A percentile compares a stretch with the other conserved stretches of the same genome.
Conservation (phyloP, 1,140 invertebrate species). For the Pseudomyrmex dendroicus region DNA sequence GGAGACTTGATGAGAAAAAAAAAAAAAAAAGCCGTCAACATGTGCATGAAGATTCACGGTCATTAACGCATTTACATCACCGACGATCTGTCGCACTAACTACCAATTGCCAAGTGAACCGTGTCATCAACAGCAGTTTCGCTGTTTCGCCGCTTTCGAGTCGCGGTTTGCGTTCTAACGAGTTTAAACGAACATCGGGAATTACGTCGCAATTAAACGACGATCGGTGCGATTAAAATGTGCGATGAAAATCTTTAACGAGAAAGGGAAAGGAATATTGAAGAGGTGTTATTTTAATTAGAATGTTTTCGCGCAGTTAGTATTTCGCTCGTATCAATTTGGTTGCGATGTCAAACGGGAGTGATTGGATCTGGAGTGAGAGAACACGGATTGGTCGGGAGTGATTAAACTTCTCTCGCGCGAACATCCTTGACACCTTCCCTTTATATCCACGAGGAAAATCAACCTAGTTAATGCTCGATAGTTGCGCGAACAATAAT, state of each 20-base stretch:
- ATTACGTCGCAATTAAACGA: too few species aligned
- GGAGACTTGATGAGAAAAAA: slow-evolving; percentile 8
- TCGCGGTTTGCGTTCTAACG: too few species aligned
- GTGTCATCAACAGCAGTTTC: slow-evolving; percentile 18
- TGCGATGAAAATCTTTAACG: not conserved
- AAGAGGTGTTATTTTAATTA: not conserved
- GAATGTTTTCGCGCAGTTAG: not conserved
- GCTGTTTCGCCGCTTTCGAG: slow-evolving; percentile 12
- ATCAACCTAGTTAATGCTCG: slow-evolving; percentile 67
- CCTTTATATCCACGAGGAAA: slow-evolving; percentile 53
- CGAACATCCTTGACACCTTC: slow-evolving; percentile 70
- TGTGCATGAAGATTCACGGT: slow-evolving; percentile 32
- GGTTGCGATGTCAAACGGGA: not conserved
- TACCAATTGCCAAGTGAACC: slow-evolving; percentile 37
- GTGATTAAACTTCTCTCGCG: slow-evolving; percentile 44
- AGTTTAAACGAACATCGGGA: not conserved
- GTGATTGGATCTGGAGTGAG: slow-evolving; percentile 30
- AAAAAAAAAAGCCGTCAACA: not conserved
- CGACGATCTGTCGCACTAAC: slow-evolving; percentile 14
- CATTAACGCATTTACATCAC: slow-evolving; percentile 12
- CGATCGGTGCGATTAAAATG: too few species aligned
- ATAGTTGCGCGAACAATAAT: slow-evolving; percentile 35
- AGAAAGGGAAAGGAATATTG: not conserved
- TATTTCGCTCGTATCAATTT: not conserved
- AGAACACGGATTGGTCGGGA: slow-evolving; percentile 43